These are phyloP conservation scores for Alloscopus bannaensis DNA, from an alignment of 2,888 invertebrate species.

Conservation along the genomic window DNA sequence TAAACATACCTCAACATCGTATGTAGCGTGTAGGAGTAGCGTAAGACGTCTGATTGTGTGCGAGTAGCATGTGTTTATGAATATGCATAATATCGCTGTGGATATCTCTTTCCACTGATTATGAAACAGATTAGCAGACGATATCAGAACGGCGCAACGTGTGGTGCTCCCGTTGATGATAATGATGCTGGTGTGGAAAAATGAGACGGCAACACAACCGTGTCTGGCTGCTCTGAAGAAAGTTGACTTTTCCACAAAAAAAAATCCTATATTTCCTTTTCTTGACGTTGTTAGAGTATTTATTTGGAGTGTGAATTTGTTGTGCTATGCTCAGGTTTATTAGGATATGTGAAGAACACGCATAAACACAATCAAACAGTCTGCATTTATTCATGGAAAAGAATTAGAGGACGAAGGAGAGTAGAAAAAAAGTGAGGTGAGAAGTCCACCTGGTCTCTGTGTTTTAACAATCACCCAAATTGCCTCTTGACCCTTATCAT, in stretches of 20 bases:
- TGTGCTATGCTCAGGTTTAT: no score
- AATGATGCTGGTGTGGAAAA: constrained; percentile 33
- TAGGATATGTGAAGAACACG: background rate
- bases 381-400: background rate
- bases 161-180: constrained; percentile 34
- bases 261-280: no score
- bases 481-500: constrained; percentile 45
- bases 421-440: constrained; percentile 26
- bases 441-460: constrained; percentile 45
- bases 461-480: constrained; percentile 41
- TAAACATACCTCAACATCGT: constrained; percentile 44
- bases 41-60: constrained; percentile 14
- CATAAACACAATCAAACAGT: background rate
- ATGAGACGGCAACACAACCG: constrained; percentile 8
- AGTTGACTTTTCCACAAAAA: background rate
- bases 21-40: constrained; percentile 13
- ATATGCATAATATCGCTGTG: no score
- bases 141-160: constrained; percentile 8
- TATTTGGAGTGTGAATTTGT: no score
- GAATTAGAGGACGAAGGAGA: background rate
- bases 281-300: no score
- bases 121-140: no score
- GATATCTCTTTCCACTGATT: constrained; percentile 42
- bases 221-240: background rate
- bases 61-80: constrained; percentile 30